A percentile compares a stretch with the other conserved stretches of the same genome.
phyloP scores from a whole-genome alignment of 2,888 invertebrate species.

The Drosophila niveifrons region DNA sequence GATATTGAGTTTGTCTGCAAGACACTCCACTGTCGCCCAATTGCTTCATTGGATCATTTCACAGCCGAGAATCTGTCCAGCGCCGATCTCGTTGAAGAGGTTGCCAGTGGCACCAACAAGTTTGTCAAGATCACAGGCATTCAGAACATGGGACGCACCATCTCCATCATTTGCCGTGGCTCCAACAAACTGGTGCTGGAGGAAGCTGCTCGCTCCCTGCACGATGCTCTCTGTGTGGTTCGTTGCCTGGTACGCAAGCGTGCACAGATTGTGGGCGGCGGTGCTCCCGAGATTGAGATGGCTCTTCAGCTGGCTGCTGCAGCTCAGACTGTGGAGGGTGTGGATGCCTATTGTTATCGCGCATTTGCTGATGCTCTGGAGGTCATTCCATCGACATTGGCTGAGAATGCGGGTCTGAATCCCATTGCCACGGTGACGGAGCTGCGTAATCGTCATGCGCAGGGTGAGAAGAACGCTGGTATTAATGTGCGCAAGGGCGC shows the following conservation, averaged over 20 bases:
- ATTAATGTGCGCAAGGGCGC: slow-evolving; percentile 98
- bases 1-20: slow-evolving; percentile 99
- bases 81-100: slow-evolving; percentile 97
- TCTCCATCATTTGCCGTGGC: slow-evolving; percentile 95
- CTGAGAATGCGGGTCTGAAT: slow-evolving; percentile 95
- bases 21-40: slow-evolving; percentile 96
- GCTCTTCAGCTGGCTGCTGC: slow-evolving; percentile 93
- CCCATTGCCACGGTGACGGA: slow-evolving; percentile 98
- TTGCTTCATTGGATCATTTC: slow-evolving; percentile 99
- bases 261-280: slow-evolving; percentile 97
- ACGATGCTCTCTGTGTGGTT: slow-evolving; percentile 96
- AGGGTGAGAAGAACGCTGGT: slow-evolving; percentile 94
- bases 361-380: slow-evolving; percentile 98
- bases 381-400: slow-evolving; percentile 95
- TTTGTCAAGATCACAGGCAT: slow-evolving; percentile 97
- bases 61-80: slow-evolving; percentile 94
- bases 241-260: slow-evolving; percentile 98
- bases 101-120: slow-evolving; percentile 94
- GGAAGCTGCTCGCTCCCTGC: slow-evolving; percentile 95
- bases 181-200: slow-evolving; percentile 95
- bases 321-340: slow-evolving; percentile 94
- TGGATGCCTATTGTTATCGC: slow-evolving; percentile 97
- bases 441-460: slow-evolving; percentile 96
- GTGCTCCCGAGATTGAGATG: slow-evolving; percentile 98
- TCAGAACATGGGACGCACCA: slow-evolving; percentile 94